Evolutionary conservation across 2,888 invertebrate species (phyloP), one percentile per base, ranked within the genome.

Genomic region (Autographa pulchrina): DNA sequence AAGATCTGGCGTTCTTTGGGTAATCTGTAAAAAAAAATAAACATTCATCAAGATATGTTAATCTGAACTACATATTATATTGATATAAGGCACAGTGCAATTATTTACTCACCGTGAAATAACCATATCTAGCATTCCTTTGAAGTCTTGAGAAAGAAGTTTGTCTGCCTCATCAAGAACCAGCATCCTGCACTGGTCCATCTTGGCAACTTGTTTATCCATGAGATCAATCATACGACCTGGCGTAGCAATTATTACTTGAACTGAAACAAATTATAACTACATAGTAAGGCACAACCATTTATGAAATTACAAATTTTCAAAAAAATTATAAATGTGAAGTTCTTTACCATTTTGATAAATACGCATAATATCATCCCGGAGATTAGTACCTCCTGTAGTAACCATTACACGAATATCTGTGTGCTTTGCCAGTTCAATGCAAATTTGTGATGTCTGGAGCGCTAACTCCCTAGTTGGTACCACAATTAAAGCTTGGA

Each of bases 141-240:
- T 99, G 94, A 99, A 99, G 96, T 99, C 99, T 96, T 99, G 99
- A 81, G 99, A 99, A 85, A 99, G 97, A 88, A 99, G 97, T 96
- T 99, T 99, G 94, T 99, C 99, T 83, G 99, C 99, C 96, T 99
- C 99, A 96, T 99, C 99, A 89, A 99, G 97, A 86, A 99, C 99
- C 89, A 99, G 97, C 96, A 99, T 99, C 95, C 98, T 98, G 97
- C 99, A 99, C 90, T 99, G 97, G 86, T 98, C 98, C 97, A 99
- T 98, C 93, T 99, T 98, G 72, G 99, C 99, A 86, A 97, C 97
- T 93, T 98, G 98, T 95, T 99, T 99, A 96, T 99, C 99, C 98
- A 99, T 99, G 94, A 99, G 97, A 97, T 99, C 99, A 92, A 99
- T 97, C 96, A 99, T 99, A 94, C 99, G 98, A 87, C 99, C 99